Base-by-base conservation (phyloP, 2,113 vertebrate species). In the Eidolon helvum region DNA sequence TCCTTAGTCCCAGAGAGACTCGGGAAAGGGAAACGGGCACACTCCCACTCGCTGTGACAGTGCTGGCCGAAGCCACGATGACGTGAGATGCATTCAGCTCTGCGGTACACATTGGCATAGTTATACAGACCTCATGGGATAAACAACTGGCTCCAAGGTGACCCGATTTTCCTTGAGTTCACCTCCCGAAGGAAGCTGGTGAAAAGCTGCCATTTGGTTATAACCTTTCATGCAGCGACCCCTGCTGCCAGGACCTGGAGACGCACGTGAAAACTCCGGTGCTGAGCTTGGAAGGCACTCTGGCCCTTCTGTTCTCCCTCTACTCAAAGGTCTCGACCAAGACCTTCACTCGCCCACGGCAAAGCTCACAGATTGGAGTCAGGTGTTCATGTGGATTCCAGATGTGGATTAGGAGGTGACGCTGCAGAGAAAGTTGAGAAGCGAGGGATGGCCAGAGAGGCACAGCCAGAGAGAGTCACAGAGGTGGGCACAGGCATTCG, bases 211-310 rank as follows among this genome's bases (percentile, higher is more conserved):
- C 61, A 45, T 10, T 9, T 26, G 50, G 15, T 77, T 72, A 93
- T n/a, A 92, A 66, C 0, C 12, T 95, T 78, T 59, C 0, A 0
- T 53, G 33, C 14, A 87, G 53, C 40, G 87, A 87, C 69, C 87
- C 69, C 91, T 88, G 65, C 55, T 66, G 77, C 38, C 9, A 1
- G 11, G 63, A 71, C 40, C 33, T 87, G 55, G 61, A 97, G 22
- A 50, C 19, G 35, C 91, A 87, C 1, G 14, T 1, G n/a, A 45
- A 82, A 75, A 38, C 14, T 5, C 3, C 0, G 6, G 35, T 1
- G n/a, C 19, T 66, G 26, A 11, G 30, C 26, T 53, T 7, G 7
- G 55, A 19, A 80, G 45, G 61, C 2, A 7, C 40, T 66, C 65
- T 66, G 38, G 22, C 63, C 43, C 57, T 28, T 55, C 75, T 48